Evolutionary conservation across 1,140 invertebrate genomes (phyloP).

Genomic region (Caerostris extrusa): DNA sequence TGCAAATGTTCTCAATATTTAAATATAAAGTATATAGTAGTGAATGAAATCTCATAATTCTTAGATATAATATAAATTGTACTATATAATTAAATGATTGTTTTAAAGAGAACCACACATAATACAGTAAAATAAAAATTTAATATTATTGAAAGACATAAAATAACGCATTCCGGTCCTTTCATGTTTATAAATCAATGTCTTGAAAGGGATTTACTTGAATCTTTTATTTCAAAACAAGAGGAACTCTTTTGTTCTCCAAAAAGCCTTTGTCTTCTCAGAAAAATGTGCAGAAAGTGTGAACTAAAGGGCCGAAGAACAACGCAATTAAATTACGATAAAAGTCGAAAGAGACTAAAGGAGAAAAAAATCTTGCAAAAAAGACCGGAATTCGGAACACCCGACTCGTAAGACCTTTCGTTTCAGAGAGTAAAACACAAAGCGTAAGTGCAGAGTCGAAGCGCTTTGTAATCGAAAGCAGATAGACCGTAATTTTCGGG

Average conservation of each 20-base stretch:
- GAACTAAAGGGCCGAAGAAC: neutral
- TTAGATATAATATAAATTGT: too few relatives aligned
- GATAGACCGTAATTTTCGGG: constrained; percentile 5
- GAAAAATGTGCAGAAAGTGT: neutral
- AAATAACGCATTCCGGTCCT: too few relatives aligned
- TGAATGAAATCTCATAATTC: too few relatives aligned
- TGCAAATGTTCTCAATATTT: too few relatives aligned
- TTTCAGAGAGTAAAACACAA: neutral
- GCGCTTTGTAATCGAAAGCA: constrained; percentile 13
- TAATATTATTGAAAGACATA: too few relatives aligned
- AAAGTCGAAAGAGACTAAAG: neutral
- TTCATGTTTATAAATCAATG: neutral
- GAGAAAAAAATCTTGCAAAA: neutral
- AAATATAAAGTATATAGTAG: too few relatives aligned
- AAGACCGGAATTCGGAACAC: neutral
- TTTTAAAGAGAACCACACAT: too few relatives aligned
- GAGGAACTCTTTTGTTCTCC: neutral
- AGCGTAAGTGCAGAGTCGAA: neutral
- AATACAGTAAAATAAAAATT: too few relatives aligned
- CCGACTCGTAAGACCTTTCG: too few relatives aligned
- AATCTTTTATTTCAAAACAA: neutral
- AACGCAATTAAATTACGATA: constrained; percentile 27
- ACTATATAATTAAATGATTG: too few relatives aligned
- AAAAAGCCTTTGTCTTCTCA: neutral
- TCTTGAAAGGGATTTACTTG: neutral